Percentiles rank a stretch among this genome's conserved stretches.
These are phyloP conservation scores for Drosophila mimica DNA, from an alignment of 2,888 invertebrate genomes.

Conservation along the genomic window DNA sequence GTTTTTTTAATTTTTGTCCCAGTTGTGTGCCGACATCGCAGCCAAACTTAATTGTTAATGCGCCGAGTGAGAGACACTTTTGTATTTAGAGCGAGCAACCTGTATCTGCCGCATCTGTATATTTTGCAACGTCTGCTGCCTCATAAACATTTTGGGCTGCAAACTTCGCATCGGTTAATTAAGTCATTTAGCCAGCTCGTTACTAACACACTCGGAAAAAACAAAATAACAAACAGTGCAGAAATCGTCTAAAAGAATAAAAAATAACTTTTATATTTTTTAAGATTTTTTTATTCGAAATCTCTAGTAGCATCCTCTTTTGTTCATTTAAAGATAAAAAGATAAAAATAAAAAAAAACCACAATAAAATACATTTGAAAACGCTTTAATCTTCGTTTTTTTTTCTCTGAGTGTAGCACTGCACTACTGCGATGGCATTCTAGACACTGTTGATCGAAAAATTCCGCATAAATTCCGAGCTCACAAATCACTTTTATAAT, in stretches of 20 bases:
- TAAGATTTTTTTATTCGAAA: not conserved
- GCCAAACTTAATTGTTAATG: constrained; percentile 68
- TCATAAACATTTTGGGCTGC: constrained; percentile 62
- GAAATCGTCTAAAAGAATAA: not conserved
- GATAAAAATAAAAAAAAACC: not conserved
- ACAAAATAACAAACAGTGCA: not conserved
- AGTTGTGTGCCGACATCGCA: constrained; percentile 37
- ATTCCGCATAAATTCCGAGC: constrained; percentile 68
- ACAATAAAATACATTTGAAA: not conserved
- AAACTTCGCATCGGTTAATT: constrained; percentile 56
- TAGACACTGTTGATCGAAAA: constrained; percentile 47
- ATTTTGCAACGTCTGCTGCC: constrained; percentile 33
- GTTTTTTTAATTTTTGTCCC: constrained; percentile 10
- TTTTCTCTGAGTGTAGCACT: constrained; percentile 1
- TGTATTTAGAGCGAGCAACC: constrained; percentile 35
- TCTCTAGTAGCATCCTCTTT: not conserved
- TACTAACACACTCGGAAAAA: constrained; percentile 50
- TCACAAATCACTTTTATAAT: constrained; percentile 78
- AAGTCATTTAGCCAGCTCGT: constrained; percentile 79
- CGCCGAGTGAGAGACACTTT: constrained; percentile 60
- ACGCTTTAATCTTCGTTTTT: not conserved
- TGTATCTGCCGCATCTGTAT: constrained; percentile 21
- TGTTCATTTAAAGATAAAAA: not conserved
- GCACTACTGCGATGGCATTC: constrained; percentile 13
- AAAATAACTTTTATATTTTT: not conserved